These are phyloP conservation scores for Nettapus auritus DNA, from an alignment of 2,113 vertebrate genomes.

Conservation along the genomic window DNA sequence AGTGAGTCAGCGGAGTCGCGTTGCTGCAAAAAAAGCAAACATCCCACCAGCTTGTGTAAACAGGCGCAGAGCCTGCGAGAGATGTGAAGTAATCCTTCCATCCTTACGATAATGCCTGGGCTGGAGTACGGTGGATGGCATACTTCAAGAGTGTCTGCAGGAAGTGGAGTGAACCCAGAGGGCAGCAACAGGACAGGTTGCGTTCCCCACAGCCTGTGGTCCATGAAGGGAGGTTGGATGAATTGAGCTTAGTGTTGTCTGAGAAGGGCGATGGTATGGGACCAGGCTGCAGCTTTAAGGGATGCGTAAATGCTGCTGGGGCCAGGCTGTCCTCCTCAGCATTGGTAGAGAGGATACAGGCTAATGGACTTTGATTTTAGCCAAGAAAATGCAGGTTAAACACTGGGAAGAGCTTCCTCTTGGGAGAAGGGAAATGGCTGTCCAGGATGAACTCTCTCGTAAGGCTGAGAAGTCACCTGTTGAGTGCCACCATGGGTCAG, in stretches of 20 bases:
- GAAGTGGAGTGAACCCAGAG: neutral
- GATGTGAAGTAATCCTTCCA: neutral
- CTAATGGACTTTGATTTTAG: neutral
- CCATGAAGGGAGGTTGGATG: neutral
- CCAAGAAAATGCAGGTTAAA: neutral
- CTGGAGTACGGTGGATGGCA: fast-evolving
- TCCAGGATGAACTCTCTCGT: neutral
- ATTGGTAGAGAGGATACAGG: neutral
- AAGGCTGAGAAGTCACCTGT: neutral
- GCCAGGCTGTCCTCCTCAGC: neutral
- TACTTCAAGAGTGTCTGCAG: neutral
- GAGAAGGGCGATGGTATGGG: neutral
- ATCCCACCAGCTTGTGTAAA: neutral
- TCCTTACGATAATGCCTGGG: neutral
- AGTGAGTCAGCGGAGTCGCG: neutral
- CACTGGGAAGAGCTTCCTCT: neutral
- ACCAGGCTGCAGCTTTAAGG: neutral
- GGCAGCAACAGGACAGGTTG: neutral
- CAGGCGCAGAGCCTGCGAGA: neutral
- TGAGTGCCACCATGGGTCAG: fast-evolving
- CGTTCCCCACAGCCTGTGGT: neutral
- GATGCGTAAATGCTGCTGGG: neutral
- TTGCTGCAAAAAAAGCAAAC: neutral
- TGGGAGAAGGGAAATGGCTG: neutral
- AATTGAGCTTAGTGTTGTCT: neutral